Base-by-base conservation (phyloP, 2,888 invertebrate species). In the Rambutsinella grinnellia region DNA sequence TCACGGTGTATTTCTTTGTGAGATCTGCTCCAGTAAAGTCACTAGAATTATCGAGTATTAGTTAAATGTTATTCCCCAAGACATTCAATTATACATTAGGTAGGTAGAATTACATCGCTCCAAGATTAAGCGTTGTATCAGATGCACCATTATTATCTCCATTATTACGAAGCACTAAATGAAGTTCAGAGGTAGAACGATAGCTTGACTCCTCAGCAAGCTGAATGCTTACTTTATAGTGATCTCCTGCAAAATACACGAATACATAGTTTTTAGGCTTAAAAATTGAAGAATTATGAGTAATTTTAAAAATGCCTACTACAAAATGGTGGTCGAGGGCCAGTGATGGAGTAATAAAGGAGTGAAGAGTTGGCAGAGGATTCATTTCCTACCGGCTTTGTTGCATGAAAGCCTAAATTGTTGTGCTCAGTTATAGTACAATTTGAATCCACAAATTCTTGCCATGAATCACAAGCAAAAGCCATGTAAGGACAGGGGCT, bases 391-490 rank as follows among this genome's bases (percentile, higher is more conserved):
- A 19, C 3, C 36, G 81, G 81, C 24, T 76, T 79, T 17, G 58
- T 58, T 26, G 82, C 79, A 79, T 81, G 79, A 62, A 82, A 82
- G 44, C 83, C 83, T 79, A 83, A 72, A 49, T 60, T 63, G 51
- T 82, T 82, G 24, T 72, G 65, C 2, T 65, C 66, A 21, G 36
- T 15, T 8, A 66, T 63, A 15, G 84, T 80, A 71, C 88, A 88
- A 36, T 81, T 63, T 5, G 87, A 87, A 17, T 81, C 72, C 79
- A 84, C 76, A 79, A 87, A 88, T 17, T 85, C 85, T n/a, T 93
- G 92, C 87, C 91, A 94, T 21, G 92, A 93, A 17, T 91, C 89
- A 85, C 97, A 97, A 68, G 92, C 91, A 68, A 94, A 92, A 0
- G 92, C 92, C 85, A 91, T 88, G 85, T 93, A 96, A 0, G 93